Percentiles rank a stretch among this genome's conserved stretches.
Conservation (phyloP, 2,113 vertebrate species). For the Notarius quadriscutis region DNA sequence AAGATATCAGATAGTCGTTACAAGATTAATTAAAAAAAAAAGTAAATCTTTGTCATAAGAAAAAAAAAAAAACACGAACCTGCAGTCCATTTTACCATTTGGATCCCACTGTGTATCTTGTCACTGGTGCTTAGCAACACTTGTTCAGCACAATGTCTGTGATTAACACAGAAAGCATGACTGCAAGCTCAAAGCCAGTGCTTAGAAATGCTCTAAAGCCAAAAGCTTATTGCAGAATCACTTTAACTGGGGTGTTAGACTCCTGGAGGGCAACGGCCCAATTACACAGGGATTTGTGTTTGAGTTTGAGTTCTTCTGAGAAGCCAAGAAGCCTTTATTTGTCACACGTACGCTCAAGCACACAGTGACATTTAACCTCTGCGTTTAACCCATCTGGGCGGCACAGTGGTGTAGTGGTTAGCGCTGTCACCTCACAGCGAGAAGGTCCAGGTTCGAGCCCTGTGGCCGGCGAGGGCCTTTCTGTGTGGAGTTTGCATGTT, state of each 20-base stretch:
- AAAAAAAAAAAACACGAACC: conserved; percentile 20
- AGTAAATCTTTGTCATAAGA: conserved; percentile 16
- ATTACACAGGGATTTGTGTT: neutral
- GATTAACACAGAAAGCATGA: conserved; percentile 72
- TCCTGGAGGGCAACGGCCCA: neutral
- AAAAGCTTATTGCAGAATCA: conserved; percentile 1
- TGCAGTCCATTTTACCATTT: conserved; percentile 51
- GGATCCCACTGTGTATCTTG: conserved; percentile 71
- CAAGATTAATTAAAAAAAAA: conserved; percentile 41
- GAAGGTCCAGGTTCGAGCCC: too few species aligned
- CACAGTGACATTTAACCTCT: too few species aligned
- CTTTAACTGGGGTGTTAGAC: neutral
- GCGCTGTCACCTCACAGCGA: too few species aligned
- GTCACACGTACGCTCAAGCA: too few species aligned
- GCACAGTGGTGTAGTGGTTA: too few species aligned
- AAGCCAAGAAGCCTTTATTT: too few species aligned
- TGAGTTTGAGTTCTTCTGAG: too few species aligned
- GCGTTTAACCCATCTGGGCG: too few species aligned
- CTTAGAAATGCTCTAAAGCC: conserved; percentile 41
- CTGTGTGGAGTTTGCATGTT: too few species aligned
- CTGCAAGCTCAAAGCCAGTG: conserved; percentile 66
- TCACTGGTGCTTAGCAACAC: conserved; percentile 77
- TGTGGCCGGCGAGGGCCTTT: too few species aligned
- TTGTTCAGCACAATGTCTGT: conserved; percentile 69
- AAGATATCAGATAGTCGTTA: neutral